Evolutionary conservation across 2,888 invertebrate genomes (phyloP), one percentile per base, ranked within the genome.

Genomic region (Strigamia maritima): DNA sequence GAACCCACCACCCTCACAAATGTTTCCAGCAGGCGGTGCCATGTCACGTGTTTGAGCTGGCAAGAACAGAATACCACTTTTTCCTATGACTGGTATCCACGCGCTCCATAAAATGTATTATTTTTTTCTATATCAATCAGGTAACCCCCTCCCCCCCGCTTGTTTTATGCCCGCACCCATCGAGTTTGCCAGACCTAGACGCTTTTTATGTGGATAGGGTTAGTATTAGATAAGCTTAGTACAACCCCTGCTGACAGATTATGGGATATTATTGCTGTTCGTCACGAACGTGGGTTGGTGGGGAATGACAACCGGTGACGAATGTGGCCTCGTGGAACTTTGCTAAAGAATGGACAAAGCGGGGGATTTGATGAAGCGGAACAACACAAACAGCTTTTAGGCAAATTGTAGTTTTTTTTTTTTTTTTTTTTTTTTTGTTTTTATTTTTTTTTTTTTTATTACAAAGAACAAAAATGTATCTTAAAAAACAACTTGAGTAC

Each of bases 371-470:
- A 28, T 70, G 28, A 70, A 14, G 70, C 70, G 70, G 70, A 70
- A 70, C 70, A 70, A 70, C 70, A 28, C 70, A 70, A 70, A 70
- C 70, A 70, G 70, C 70, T 70, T 70, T 70, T 70, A 70, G 70
- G 70, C 70, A 70, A 70, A 70, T 70, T n/a, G n/a, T 31, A 6
- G 6, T 31, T 31, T 31, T 31, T 31, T 31, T 31, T 31, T 31
- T 31, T 31, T 31, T 31, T 4, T 31, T 31, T 31, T 31, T n/a
- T n/a, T n/a, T 31, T 31, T 31, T 31, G 2, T 4, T 31, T 31
- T 31, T 31, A 4, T 4, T 31, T 31, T 31, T 4, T 31, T 31
- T 31, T 31, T 31, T n/a, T n/a, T n/a, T 31, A 6, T 2, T 31
- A 31, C 31, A 31, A 31, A 31, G n/a, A n/a, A n/a, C 31, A 31